Percentiles rank a stretch among this genome's conserved stretches.
Conservation (phyloP, 2,888 invertebrate genomes). For the Idaea dimidiata region DNA sequence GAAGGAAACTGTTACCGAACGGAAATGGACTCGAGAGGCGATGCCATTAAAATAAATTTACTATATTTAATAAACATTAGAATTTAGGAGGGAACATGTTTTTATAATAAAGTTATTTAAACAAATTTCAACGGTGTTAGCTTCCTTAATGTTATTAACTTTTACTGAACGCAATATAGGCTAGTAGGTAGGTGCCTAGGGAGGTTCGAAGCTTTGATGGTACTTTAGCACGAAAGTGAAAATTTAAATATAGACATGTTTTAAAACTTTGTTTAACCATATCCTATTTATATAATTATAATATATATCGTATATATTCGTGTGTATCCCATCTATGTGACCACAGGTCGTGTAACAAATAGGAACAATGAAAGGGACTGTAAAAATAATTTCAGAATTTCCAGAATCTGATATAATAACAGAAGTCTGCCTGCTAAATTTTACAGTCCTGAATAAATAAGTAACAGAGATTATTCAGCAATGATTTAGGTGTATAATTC, state of each 20-base stretch:
- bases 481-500: slow-evolving; percentile 8
- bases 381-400: not conserved
- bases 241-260: too few species aligned
- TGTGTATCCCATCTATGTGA: too few species aligned
- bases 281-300: too few species aligned
- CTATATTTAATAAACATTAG: slow-evolving; percentile 38
- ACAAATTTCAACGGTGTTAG: not conserved
- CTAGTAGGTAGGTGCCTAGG: not conserved
- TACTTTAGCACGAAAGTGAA: too few species aligned
- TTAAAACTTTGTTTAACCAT: too few species aligned
- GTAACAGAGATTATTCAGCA: slow-evolving; percentile 2
- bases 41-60: slow-evolving; percentile 46
- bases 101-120: slow-evolving; percentile 11
- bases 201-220: not conserved
- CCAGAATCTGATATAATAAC: slow-evolving; percentile 25
- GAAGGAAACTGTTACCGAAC: slow-evolving; percentile 71
- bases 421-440: slow-evolving; percentile 37
- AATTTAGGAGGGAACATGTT: slow-evolving; percentile 5
- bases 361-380: too few species aligned
- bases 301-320: too few species aligned
- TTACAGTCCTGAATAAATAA: slow-evolving; percentile 39
- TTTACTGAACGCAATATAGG: not conserved
- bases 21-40: slow-evolving; percentile 62
- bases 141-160: slow-evolving; percentile 7
- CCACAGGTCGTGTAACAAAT: too few species aligned